These are phyloP conservation scores for Mesocricetus auratus DNA, from an alignment of 2,113 vertebrate genomes.

Conservation along the genomic window DNA sequence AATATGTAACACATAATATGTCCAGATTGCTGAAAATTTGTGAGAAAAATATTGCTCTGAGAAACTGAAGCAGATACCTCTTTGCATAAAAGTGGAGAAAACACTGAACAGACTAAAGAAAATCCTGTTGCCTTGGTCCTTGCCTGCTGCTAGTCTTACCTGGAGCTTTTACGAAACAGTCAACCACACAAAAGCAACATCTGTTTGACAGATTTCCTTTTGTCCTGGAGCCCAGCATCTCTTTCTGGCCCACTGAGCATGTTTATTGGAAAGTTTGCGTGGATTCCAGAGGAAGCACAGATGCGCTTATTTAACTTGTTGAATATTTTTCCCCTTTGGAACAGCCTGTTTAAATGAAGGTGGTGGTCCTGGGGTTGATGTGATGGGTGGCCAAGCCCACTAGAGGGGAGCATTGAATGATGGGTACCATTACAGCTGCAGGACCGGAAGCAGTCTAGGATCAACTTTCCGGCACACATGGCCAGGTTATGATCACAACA, in stretches of 20 bases:
- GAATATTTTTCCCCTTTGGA: conserved; percentile 20
- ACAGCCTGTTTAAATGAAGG: conserved; percentile 35
- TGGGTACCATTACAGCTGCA: background rate
- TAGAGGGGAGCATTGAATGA: background rate
- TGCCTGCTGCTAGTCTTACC: conserved; percentile 3
- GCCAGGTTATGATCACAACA: background rate
- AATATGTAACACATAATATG: conserved; percentile 13
- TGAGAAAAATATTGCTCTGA: conserved; percentile 35
- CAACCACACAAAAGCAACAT: conserved; percentile 52
- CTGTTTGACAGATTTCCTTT: conserved; percentile 73
- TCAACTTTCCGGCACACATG: background rate
- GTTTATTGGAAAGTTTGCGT: conserved; percentile 57
- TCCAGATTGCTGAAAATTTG: conserved; percentile 3
- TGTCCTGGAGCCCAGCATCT: conserved; percentile 25
- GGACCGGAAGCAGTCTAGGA: background rate
- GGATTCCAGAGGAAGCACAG: conserved; percentile 59
- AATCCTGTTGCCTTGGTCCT: background rate
- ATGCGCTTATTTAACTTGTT: conserved; percentile 46
- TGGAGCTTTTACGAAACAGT: conserved; percentile 56
- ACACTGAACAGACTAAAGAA: conserved; percentile 30
- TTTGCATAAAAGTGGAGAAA: conserved; percentile 43
- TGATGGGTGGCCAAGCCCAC: background rate
- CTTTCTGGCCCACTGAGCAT: conserved; percentile 36
- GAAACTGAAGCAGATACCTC: background rate
- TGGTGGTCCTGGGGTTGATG: background rate